These are phyloP conservation scores for Eidolon dupreanum DNA, from an alignment of 2,797 vertebrate species.

Conservation along the genomic window DNA sequence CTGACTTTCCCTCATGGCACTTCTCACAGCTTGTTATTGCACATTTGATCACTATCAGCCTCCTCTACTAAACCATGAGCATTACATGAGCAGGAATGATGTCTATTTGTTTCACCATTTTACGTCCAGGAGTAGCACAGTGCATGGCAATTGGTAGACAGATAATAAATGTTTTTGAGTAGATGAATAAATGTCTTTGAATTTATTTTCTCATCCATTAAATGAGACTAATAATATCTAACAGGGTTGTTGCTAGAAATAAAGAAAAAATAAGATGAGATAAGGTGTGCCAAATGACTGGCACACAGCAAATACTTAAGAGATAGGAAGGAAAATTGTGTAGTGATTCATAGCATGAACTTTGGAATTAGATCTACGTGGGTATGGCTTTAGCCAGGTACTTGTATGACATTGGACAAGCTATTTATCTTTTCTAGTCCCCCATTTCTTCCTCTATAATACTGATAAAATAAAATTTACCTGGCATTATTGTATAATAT, in stretches of 20 bases:
- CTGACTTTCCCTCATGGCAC: background rate
- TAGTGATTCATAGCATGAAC: background rate
- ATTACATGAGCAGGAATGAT: background rate
- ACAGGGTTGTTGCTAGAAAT: background rate
- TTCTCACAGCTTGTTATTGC: background rate
- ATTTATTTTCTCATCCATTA: background rate
- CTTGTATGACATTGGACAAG: background rate
- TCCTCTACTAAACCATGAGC: background rate
- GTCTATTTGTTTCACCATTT: background rate
- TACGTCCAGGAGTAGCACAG: background rate
- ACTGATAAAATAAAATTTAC: background rate
- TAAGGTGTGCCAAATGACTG: background rate
- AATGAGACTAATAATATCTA: background rate
- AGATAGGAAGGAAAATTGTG: background rate
- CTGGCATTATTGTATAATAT: background rate
- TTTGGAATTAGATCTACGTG: background rate
- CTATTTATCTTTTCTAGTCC: background rate
- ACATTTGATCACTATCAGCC: background rate
- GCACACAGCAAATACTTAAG: background rate
- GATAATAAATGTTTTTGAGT: background rate
- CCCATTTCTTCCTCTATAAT: background rate
- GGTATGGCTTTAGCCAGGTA: background rate
- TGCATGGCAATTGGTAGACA: background rate
- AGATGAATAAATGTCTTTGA: background rate
- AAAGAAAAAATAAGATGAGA: background rate